A percentile compares a stretch with the other conserved stretches of the same genome.
phyloP scores from a whole-genome alignment of 2,113 vertebrate genomes.

The Urocitellus parryii region DNA sequence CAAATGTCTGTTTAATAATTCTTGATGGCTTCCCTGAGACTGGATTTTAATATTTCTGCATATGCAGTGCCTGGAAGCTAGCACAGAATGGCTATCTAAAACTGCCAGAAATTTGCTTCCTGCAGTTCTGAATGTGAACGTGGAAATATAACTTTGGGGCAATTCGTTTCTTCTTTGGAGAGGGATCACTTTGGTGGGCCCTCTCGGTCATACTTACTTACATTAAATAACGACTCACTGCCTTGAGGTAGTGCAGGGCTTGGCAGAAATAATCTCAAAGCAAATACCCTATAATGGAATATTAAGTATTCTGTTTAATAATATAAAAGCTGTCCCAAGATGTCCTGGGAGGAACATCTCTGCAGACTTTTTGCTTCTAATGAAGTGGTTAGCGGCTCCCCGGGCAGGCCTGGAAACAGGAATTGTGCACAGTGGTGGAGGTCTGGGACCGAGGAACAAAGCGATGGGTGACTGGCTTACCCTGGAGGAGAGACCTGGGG shows the following conservation, averaged over 20 bases:
- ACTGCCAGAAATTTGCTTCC: conserved; percentile 14
- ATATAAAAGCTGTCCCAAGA: conserved; percentile 46
- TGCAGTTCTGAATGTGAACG: background rate
- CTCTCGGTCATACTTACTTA: background rate
- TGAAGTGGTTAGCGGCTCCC: conserved; percentile 25
- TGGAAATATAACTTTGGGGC: background rate
- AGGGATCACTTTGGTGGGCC: background rate
- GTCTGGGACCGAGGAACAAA: background rate
- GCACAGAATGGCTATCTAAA: conserved; percentile 29
- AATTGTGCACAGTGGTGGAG: background rate
- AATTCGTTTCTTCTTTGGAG: background rate
- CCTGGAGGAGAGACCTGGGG: background rate
- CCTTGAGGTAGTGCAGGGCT: conserved; percentile 19
- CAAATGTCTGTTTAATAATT: conserved; percentile 63
- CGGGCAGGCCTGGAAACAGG: background rate
- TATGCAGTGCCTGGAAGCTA: conserved; percentile 41
- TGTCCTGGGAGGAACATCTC: background rate
- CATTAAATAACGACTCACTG: background rate
- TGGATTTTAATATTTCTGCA: conserved; percentile 65
- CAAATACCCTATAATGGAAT: conserved; percentile 59
- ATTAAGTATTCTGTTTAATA: conserved; percentile 66
- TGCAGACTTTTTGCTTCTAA: background rate
- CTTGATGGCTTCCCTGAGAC: conserved; percentile 36
- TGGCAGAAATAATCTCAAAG: conserved; percentile 61
- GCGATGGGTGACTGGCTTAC: background rate